Base-by-base conservation (phyloP, 2,888 invertebrate genomes). In the Xestia sexstrigata region DNA sequence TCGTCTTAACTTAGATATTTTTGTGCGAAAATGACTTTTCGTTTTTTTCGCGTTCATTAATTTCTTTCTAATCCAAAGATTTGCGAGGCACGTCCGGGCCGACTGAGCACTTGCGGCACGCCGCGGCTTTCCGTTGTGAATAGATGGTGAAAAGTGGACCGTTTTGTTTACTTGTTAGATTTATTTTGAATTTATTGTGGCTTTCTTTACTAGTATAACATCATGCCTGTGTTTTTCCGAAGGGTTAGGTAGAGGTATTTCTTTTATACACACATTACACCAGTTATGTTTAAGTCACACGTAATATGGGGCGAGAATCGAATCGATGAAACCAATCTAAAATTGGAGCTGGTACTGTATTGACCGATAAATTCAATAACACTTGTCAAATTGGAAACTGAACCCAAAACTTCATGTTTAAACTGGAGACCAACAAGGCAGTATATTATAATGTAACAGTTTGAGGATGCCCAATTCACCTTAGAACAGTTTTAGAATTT, bases 61-160 rank as follows among this genome's bases (percentile, higher is more conserved):
- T 83, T 74, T 83, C 52, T 82, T 84, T 69, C 35, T 74, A 78
- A 83, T 78, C 67, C 67, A 83, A 81, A 78, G 83, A 83, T 81
- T 78, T 81, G 78, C 71, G 49, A 78, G 71, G 55, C 79, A 70
- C 62, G 79, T 71, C 62, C 69, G 77, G 60, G 23, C 67, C 67
- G 26, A 15, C 60, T 39, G 35, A 42, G 79, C 67, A 60, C 26
- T 66, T 30, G 39, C 67, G 62, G 67, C 52, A 70, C 67, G 66
- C n/a, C 1, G 67, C 42, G 26, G 68, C 42, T 45, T 78, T 63
- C n/a, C 39, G 47, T 49, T 68, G 1, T 68, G 67, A 71, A 84
- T 70, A 84, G 70, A 74, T 79, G 47, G 62, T 66, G 45, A n/a
- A 42, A 35, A 79, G 13, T 15, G n/a, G 42, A 58, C 26, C 77